Conservation (phyloP, 2,888 invertebrate genomes). For the Stenotaenia linearis region DNA sequence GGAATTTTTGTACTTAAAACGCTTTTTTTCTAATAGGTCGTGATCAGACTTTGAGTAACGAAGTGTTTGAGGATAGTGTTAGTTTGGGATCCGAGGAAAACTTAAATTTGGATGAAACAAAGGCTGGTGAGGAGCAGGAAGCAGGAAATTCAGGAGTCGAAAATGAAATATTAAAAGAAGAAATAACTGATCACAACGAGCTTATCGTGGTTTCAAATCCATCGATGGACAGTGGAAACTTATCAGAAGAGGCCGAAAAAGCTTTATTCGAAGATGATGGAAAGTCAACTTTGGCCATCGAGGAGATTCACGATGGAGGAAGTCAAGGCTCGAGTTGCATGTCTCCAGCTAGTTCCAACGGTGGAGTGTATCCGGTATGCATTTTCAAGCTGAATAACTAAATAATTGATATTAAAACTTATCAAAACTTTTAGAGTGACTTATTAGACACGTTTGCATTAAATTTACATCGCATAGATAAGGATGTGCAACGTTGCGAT, state of each 20-base stretch:
- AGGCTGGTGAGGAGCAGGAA: conserved; percentile 32
- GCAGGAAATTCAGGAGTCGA: not conserved
- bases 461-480: conserved; percentile 90
- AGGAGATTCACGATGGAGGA: conserved; percentile 34
- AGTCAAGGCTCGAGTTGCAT: conserved; percentile 57
- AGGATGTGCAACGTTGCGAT: conserved; percentile 93
- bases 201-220: conserved; percentile 44
- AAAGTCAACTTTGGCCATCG: conserved; percentile 31
- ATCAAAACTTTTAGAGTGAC: conserved; percentile 61
- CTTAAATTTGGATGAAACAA: not conserved
- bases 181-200: conserved; percentile 11
- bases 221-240: conserved; percentile 50
- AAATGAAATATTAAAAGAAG: conserved; percentile 31
- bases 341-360: conserved; percentile 85
- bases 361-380: conserved; percentile 78
- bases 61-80: conserved; percentile 53
- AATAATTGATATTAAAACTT: not conserved
- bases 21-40: conserved; percentile 8
- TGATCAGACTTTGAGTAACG: conserved; percentile 51
- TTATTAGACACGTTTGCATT: conserved; percentile 75
- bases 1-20: not conserved
- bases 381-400: not conserved
- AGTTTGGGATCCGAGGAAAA: conserved; percentile 42
- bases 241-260: conserved; percentile 37
- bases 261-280: not conserved